phyloP scores from a whole-genome alignment of 2,888 invertebrate genomes.

The Andrena camellia region DNA sequence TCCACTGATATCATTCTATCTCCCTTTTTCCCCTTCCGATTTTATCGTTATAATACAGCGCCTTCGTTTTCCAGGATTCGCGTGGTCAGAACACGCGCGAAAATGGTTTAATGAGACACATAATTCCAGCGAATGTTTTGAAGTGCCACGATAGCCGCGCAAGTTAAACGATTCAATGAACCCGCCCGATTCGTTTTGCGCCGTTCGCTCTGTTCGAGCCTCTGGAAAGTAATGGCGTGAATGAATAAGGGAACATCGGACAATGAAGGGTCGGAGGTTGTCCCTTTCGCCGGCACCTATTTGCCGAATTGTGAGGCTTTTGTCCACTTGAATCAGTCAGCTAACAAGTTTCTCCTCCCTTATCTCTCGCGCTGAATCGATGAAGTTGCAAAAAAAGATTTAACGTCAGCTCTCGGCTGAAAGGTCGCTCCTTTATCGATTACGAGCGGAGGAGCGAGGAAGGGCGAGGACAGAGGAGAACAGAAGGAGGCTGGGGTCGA shows the following conservation, averaged over 20 bases:
- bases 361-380: constrained; percentile 59
- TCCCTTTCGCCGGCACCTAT: constrained; percentile 52
- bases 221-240: constrained; percentile 30
- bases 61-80: no score
- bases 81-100: no score
- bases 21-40: no score
- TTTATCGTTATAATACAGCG: no score
- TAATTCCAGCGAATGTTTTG: constrained; percentile 19
- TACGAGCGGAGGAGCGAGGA: constrained; percentile 19
- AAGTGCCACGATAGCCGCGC: background rate
- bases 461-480: background rate
- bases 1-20: no score
- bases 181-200: constrained; percentile 10
- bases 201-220: background rate
- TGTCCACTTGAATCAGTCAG: constrained; percentile 67
- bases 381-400: constrained; percentile 63
- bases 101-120: background rate
- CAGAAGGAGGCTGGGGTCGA: background rate
- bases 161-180: constrained; percentile 20
- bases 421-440: constrained; percentile 51
- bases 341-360: constrained; percentile 70
- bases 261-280: constrained; percentile 56
- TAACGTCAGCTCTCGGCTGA: constrained; percentile 59
- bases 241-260: constrained; percentile 56
- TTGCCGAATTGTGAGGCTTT: constrained; percentile 62